These are phyloP conservation scores for Terrapene triunguis DNA, from an alignment of 2,113 vertebrate genomes.

Conservation along the genomic window DNA sequence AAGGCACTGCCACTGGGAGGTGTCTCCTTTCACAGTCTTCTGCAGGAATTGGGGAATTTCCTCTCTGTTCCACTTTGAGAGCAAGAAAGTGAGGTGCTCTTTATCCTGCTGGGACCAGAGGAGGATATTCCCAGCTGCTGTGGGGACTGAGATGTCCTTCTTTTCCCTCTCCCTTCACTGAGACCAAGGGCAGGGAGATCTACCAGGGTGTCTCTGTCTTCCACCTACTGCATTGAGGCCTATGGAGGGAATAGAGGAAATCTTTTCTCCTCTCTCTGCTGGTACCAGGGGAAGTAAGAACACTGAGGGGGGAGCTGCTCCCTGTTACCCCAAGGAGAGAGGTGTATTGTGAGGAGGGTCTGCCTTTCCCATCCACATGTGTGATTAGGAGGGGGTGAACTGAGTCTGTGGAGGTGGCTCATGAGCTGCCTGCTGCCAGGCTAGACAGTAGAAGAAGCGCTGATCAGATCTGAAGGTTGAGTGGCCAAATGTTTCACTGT, in stretches of 20 bases:
- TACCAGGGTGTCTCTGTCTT: not conserved
- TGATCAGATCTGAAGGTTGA: not conserved
- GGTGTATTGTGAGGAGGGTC: not conserved
- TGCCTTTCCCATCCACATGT: not conserved
- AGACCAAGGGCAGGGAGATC: not conserved
- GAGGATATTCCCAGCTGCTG: not conserved
- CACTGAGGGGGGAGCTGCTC: not conserved
- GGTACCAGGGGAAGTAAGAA: not conserved
- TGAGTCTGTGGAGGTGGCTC: not conserved
- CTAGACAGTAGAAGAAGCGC: not conserved
- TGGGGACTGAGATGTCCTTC: not conserved
- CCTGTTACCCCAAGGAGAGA: not conserved
- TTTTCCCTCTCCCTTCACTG: not conserved
- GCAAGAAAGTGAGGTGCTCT: not conserved
- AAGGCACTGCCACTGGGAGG: not conserved
- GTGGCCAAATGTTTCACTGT: not conserved
- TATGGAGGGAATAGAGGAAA: not conserved
- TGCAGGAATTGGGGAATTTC: not conserved
- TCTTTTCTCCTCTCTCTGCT: not conserved
- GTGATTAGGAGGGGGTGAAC: rapidly evolving
- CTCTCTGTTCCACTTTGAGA: not conserved
- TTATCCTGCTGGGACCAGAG: not conserved
- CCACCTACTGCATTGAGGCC: not conserved
- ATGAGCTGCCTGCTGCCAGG: not conserved
- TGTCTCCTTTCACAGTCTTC: not conserved